phyloP scores from a whole-genome alignment of 2,113 vertebrate genomes.

The Engraulis encrasicolus region DNA sequence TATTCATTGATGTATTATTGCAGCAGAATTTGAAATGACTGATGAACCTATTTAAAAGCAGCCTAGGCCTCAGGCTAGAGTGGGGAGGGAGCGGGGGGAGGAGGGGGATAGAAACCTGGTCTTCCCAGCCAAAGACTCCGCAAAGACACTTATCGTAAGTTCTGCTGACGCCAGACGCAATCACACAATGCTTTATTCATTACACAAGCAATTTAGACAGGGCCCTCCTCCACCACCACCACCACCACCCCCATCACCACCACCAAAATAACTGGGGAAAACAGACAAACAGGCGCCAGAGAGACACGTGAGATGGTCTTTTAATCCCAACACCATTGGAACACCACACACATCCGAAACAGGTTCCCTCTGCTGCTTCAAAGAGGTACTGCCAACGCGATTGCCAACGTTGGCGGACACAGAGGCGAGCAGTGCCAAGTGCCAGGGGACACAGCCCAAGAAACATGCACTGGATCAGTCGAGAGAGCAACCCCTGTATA shows the following conservation, averaged over 20 bases:
- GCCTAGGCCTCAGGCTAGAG: constrained; percentile 37
- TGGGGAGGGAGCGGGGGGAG: background rate
- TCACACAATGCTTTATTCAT: constrained; percentile 8
- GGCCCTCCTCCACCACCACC: constrained; percentile 23
- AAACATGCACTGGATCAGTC: constrained; percentile 10
- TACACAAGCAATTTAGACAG: constrained; percentile 43
- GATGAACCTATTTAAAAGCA: constrained; percentile 56
- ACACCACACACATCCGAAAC: constrained; percentile 52
- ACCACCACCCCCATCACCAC: constrained; percentile 4
- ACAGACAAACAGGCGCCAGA: constrained; percentile 37
- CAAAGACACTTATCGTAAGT: background rate
- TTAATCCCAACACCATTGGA: constrained; percentile 31
- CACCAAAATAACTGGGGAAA: constrained; percentile 28
- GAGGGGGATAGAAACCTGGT: background rate
- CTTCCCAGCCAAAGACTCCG: background rate
- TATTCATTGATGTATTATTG: constrained; percentile 61
- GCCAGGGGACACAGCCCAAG: constrained; percentile 41
- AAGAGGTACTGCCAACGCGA: constrained; percentile 42
- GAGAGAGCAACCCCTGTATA: background rate
- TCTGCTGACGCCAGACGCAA: background rate
- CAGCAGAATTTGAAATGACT: constrained; percentile 49
- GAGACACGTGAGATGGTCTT: constrained; percentile 37
- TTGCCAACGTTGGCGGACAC: constrained; percentile 54
- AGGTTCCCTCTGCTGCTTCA: constrained; percentile 54
- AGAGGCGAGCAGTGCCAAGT: constrained; percentile 48